phyloP scores from a whole-genome alignment of 2,113 vertebrate genomes.

The Butorides virescens region DNA sequence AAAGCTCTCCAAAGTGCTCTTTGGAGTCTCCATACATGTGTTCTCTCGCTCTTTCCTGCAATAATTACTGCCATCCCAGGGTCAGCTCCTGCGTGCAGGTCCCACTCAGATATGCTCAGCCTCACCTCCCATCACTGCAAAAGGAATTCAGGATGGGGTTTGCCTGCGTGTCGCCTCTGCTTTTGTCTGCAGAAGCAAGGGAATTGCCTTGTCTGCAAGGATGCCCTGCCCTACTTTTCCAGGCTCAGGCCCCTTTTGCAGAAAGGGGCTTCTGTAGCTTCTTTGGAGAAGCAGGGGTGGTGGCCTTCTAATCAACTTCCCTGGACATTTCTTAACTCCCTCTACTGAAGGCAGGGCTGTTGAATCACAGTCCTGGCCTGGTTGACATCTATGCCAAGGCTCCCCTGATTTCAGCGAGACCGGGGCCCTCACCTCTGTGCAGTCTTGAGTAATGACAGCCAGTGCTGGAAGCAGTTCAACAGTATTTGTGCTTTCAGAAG shows the following conservation, averaged over 20 bases:
- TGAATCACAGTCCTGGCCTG: background rate
- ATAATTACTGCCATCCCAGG: slow-evolving; percentile 32
- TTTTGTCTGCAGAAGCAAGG: background rate
- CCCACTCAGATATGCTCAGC: background rate
- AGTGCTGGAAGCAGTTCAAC: background rate
- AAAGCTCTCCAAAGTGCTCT: slow-evolving; percentile 65
- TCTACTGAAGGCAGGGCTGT: background rate
- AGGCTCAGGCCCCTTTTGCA: background rate
- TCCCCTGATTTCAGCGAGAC: background rate
- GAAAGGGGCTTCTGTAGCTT: background rate
- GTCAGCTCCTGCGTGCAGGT: background rate
- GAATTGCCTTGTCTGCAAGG: background rate
- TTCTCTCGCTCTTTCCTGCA: background rate
- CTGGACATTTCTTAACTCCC: background rate
- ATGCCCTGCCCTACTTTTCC: background rate
- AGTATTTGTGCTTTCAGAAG: background rate
- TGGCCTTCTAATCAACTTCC: background rate
- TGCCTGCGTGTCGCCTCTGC: fast-evolving
- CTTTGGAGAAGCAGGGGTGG: background rate
- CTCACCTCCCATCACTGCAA: background rate
- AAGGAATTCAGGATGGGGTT: background rate
- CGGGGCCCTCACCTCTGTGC: fast-evolving
- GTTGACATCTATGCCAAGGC: background rate
- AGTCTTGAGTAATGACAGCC: background rate
- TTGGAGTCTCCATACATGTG: background rate